Conservation (phyloP, 2,888 invertebrate species). For the Thereva unica region DNA sequence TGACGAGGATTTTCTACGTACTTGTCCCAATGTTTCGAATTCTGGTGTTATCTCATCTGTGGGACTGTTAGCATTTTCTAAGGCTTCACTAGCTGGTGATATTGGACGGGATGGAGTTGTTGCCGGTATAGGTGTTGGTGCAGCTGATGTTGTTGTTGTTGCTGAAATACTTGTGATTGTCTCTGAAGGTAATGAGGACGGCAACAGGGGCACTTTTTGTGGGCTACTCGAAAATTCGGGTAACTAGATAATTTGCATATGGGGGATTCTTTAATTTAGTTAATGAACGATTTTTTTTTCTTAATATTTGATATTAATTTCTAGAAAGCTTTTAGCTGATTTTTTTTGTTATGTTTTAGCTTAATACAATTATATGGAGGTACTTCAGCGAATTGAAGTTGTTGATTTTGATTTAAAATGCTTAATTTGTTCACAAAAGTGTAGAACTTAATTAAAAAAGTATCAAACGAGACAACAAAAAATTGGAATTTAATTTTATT, state of each 20-base stretch:
- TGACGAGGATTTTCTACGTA: slow-evolving; percentile 66
- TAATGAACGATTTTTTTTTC: slow-evolving; percentile 6
- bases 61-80: slow-evolving; percentile 50
- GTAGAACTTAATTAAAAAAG: no score
- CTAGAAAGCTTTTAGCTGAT: not conserved
- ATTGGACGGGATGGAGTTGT: slow-evolving; percentile 58
- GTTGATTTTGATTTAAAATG: no score
- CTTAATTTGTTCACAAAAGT: no score
- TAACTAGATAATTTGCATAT: slow-evolving; percentile 44
- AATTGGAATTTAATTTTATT: no score
- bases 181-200: slow-evolving; percentile 45
- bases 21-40: slow-evolving; percentile 57
- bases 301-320: slow-evolving; percentile 14
- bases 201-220: slow-evolving; percentile 46
- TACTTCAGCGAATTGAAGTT: no score
- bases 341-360: no score
- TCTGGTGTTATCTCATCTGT: slow-evolving; percentile 50
- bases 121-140: slow-evolving; percentile 50
- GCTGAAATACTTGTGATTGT: slow-evolving; percentile 42
- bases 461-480: no score
- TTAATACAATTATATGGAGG: no score
- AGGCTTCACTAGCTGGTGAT: slow-evolving; percentile 59
- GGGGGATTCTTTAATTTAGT: not conserved
- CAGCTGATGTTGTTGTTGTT: slow-evolving; percentile 37
- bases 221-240: slow-evolving; percentile 48